Percentiles rank a stretch among this genome's conserved stretches.
These are phyloP conservation scores for Hyperopisus bebe DNA, from an alignment of 2,113 vertebrate species.

Conservation along the genomic window DNA sequence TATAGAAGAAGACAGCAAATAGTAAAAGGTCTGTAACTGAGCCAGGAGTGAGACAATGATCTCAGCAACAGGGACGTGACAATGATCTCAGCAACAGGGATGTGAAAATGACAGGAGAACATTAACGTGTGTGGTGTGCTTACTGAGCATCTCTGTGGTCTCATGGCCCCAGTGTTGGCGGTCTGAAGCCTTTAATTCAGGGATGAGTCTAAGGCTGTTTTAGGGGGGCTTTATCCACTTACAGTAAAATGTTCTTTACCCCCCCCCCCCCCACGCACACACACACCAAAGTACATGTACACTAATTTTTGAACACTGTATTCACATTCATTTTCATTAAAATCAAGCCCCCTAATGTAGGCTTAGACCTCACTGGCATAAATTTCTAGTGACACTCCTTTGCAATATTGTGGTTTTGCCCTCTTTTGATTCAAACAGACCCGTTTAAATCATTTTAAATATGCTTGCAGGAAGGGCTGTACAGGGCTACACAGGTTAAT, in stretches of 20 bases:
- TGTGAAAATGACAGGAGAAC: background rate
- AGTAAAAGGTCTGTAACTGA: background rate
- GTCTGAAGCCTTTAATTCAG: background rate
- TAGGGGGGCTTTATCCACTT: background rate
- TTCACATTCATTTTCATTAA: background rate
- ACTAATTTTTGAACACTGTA: background rate
- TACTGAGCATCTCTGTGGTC: background rate
- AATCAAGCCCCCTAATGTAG: background rate
- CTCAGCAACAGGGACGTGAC: background rate
- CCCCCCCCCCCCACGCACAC: background rate
- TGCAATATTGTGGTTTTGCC: background rate
- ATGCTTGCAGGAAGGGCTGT: background rate
- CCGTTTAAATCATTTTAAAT: background rate
- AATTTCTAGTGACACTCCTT: background rate
- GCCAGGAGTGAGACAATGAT: background rate
- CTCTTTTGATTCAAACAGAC: background rate
- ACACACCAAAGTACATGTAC: background rate
- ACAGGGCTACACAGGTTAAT: background rate
- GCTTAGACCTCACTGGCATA: background rate
- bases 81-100: background rate
- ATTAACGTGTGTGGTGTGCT: background rate
- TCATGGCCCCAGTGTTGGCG: background rate
- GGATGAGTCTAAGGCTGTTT: background rate
- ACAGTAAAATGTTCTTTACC: background rate
- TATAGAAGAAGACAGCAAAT: background rate